These are phyloP conservation scores for Liposcelis brunnea DNA, from an alignment of 2,888 invertebrate genomes.

Conservation along the genomic window DNA sequence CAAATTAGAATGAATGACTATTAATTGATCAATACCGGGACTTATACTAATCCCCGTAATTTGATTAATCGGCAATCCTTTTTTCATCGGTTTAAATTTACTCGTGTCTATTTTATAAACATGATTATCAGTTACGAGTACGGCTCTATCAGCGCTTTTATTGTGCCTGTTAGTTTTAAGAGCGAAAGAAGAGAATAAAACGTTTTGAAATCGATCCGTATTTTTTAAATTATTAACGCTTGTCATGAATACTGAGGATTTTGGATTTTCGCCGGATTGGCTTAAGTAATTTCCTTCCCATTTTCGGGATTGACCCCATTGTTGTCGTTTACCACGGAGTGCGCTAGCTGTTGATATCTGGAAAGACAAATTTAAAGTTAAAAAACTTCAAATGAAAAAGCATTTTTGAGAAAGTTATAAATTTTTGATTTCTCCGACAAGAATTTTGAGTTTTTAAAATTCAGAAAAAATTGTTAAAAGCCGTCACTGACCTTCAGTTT, in stretches of 20 bases:
- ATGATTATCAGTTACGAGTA: slow-evolving; percentile 67
- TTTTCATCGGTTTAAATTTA: slow-evolving; percentile 76
- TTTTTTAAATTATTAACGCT: slow-evolving; percentile 50
- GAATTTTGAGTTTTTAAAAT: slow-evolving; percentile 1
- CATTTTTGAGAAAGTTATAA: slow-evolving; percentile 3
- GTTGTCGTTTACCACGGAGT: slow-evolving; percentile 42
- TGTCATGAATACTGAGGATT: slow-evolving; percentile 43
- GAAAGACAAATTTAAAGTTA: no score
- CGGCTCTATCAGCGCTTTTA: slow-evolving; percentile 72
- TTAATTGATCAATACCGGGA: slow-evolving; percentile 70
- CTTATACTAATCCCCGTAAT: slow-evolving; percentile 73
- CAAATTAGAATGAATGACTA: slow-evolving; percentile 68
- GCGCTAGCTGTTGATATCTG: slow-evolving; percentile 54
- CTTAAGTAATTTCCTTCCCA: slow-evolving; percentile 77
- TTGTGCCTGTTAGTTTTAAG: slow-evolving; percentile 55
- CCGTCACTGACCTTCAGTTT: slow-evolving; percentile 50
- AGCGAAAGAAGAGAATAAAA: slow-evolving; percentile 48
- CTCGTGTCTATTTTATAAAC: slow-evolving; percentile 75
- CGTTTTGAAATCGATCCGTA: slow-evolving; percentile 41
- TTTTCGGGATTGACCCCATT: slow-evolving; percentile 59
- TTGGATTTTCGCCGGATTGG: slow-evolving; percentile 46
- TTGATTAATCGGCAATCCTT: slow-evolving; percentile 48
- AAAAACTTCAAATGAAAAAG: no score
- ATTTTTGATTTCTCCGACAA: not conserved
- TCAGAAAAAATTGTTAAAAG: slow-evolving; percentile 10